Evolutionary conservation across 2,888 invertebrate genomes (phyloP).

Genomic region (Allacma fusca): DNA sequence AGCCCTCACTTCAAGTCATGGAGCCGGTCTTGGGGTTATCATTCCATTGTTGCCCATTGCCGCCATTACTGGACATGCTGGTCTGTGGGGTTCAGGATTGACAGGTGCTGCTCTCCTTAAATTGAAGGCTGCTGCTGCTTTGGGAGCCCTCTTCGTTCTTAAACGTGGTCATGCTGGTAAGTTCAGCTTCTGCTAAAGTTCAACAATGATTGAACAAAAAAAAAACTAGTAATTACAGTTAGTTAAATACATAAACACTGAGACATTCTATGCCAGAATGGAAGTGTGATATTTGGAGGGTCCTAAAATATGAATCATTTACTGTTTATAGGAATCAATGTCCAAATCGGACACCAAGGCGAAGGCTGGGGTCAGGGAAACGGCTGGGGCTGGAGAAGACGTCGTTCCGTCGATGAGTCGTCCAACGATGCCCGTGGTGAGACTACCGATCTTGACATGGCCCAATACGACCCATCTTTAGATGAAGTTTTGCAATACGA

Average conservation of each 20-base stretch:
- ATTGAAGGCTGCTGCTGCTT: slow-evolving; percentile 57
- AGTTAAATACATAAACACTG: too few relatives aligned
- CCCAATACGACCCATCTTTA: slow-evolving; percentile 54
- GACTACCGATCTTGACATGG: slow-evolving; percentile 40
- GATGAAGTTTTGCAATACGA: slow-evolving; percentile 58
- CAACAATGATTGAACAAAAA: neutral
- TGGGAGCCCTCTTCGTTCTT: slow-evolving; percentile 37
- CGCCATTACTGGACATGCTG: slow-evolving; percentile 56
- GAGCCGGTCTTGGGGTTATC: slow-evolving; percentile 44
- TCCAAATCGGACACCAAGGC: slow-evolving; percentile 46
- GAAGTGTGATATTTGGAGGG: too few relatives aligned
- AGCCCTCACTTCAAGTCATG: slow-evolving; percentile 49
- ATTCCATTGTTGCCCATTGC: slow-evolving; percentile 55
- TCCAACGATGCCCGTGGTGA: slow-evolving; percentile 40
- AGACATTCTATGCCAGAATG: too few relatives aligned
- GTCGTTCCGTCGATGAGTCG: slow-evolving; percentile 44
- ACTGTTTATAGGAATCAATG: slow-evolving; percentile 40
- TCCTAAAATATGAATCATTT: slow-evolving; percentile 9
- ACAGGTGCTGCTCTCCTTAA: slow-evolving; percentile 58
- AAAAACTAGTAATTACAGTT: too few relatives aligned
- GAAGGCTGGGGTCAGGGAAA: slow-evolving; percentile 33
- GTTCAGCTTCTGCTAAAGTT: neutral
- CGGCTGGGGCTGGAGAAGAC: slow-evolving; percentile 50
- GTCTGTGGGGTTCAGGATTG: slow-evolving; percentile 52
- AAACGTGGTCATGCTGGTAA: slow-evolving; percentile 36